A percentile compares a stretch with the other conserved stretches of the same genome.
phyloP scores from a whole-genome alignment of 2,113 vertebrate genomes.

The Propithecus coquereli region DNA sequence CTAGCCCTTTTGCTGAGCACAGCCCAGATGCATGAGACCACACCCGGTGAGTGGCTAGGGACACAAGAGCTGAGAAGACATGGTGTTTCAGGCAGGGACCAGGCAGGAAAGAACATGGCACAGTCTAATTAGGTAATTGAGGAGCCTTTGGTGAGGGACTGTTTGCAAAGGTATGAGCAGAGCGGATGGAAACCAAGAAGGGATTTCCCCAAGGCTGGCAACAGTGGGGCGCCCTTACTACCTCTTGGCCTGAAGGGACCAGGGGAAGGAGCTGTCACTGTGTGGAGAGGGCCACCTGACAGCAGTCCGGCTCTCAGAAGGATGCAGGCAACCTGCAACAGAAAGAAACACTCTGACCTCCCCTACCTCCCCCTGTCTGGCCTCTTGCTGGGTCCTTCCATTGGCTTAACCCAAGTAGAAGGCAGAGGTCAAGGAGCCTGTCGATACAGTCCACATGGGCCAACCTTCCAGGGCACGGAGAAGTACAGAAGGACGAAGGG shows the following conservation, averaged over 20 bases:
- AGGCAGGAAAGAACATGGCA: neutral
- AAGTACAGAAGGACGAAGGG: neutral
- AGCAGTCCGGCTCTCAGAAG: neutral
- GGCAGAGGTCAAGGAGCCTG: neutral
- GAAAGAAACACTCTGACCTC: neutral
- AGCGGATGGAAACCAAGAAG: neutral
- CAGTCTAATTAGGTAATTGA: neutral
- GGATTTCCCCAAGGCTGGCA: neutral
- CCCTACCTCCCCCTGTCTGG: neutral
- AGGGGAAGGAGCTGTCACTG: neutral
- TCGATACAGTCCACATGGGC: neutral
- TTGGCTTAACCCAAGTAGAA: neutral
- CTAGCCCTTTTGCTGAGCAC: neutral
- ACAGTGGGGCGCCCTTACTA: neutral
- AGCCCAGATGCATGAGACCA: neutral
- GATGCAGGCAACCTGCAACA: neutral
- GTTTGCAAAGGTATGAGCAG: neutral
- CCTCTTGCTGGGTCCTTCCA: neutral
- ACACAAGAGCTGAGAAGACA: neutral
- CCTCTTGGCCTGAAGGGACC: neutral
- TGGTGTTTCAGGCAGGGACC: neutral
- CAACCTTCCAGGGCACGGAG: neutral
- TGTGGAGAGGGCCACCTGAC: neutral
- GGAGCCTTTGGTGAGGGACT: neutral
- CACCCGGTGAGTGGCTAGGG: too few relatives aligned